phyloP scores from a whole-genome alignment of 2,113 vertebrate genomes.

The Ptilonorhynchus violaceus region DNA sequence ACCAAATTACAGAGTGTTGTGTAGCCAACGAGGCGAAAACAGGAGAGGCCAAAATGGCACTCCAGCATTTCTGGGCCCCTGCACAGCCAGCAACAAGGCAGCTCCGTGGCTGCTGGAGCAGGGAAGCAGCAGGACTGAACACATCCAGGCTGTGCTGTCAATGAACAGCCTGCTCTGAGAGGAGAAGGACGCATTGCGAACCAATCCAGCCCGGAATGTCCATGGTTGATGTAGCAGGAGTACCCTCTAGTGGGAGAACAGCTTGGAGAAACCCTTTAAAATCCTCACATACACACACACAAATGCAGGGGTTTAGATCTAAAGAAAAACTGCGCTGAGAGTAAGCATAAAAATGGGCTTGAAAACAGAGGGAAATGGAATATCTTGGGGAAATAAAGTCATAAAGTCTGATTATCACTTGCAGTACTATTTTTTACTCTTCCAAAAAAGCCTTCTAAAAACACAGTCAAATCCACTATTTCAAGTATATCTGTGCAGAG shows the following conservation, averaged over 20 bases:
- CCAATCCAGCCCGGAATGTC: background rate
- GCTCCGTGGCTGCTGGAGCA: background rate
- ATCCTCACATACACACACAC: background rate
- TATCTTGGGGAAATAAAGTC: background rate
- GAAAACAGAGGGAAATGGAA: background rate
- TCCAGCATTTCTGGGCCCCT: background rate
- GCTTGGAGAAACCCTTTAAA: background rate
- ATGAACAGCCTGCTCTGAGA: background rate
- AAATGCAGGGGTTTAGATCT: background rate
- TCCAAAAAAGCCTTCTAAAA: background rate
- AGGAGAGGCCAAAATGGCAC: background rate
- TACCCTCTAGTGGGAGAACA: constrained; percentile 51
- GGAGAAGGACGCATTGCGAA: background rate
- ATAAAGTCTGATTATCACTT: background rate
- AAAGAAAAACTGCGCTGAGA: background rate
- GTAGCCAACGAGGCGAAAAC: background rate
- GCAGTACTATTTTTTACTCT: background rate
- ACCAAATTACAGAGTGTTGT: background rate
- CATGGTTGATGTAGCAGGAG: constrained; percentile 5
- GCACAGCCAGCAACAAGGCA: background rate
- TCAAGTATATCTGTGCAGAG: background rate
- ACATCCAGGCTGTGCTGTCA: background rate
- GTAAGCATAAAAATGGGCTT: background rate
- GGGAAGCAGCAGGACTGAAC: background rate
- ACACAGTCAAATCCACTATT: background rate